A percentile compares a stretch with the other conserved stretches of the same genome.
Conservation (phyloP, 92 coral and sea anemone species). For the Phenganax stokvisi region DNA sequence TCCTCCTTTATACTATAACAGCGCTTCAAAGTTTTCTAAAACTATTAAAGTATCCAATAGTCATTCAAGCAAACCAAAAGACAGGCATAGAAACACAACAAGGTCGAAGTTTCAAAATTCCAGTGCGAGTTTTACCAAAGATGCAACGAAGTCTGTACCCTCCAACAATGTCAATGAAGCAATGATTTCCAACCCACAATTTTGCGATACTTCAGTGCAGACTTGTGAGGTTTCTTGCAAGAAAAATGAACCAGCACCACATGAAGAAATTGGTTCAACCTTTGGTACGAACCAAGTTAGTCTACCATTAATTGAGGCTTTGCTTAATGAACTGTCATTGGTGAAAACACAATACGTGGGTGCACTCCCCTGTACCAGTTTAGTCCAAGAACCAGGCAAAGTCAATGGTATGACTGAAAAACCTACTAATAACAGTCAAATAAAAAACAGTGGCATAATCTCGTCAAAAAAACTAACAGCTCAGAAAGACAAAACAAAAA, state of each 20-base stretch:
- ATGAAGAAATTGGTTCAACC: background rate
- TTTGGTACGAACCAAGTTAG: background rate
- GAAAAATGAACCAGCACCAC: background rate
- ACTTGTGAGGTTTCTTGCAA: background rate
- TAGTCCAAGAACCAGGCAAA: conserved; percentile 11
- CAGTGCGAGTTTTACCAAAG: no score
- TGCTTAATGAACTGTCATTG: conserved; percentile 64
- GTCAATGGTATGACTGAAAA: background rate
- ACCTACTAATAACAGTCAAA: background rate
- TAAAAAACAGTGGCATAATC: conserved; percentile 20
- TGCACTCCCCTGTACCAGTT: background rate
- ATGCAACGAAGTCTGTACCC: background rate
- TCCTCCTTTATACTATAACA: conserved; percentile 81
- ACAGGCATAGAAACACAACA: no score
- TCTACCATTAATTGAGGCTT: conserved; percentile 75
- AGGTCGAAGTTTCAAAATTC: no score
- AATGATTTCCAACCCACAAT: background rate
- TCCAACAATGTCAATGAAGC: background rate
- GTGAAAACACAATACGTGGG: conserved; percentile 29
- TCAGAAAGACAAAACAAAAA: background rate
- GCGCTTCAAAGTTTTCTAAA: conserved; percentile 38
- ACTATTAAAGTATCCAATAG: background rate
- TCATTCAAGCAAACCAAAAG: conserved; percentile 50
- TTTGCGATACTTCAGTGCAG: conserved; percentile 22
- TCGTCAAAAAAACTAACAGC: background rate